Percentiles rank a stretch among this genome's conserved stretches.
These are phyloP conservation scores for Gymnobelideus leadbeateri DNA, from an alignment of 2,113 vertebrate species.

Conservation along the genomic window DNA sequence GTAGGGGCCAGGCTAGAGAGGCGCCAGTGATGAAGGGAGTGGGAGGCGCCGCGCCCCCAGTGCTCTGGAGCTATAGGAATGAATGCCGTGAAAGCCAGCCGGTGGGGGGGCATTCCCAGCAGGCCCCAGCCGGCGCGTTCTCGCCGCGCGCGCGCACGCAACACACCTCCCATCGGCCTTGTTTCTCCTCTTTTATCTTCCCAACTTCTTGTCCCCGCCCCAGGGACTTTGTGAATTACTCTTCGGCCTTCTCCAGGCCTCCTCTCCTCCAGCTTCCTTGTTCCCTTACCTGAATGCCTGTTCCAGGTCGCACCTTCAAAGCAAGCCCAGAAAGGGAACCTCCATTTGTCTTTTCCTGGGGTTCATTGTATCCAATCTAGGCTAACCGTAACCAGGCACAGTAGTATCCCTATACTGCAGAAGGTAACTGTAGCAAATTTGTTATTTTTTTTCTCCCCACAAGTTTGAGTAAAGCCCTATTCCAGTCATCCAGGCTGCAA, in stretches of 20 bases:
- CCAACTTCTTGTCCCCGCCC: neutral
- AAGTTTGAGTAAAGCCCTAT: neutral
- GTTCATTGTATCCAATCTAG: neutral
- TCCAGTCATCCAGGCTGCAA: neutral
- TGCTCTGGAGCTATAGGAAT: neutral
- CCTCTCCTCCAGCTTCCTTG: neutral
- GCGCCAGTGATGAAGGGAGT: neutral
- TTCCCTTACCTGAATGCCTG: neutral
- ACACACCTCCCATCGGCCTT: too few species aligned
- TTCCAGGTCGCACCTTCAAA: neutral
- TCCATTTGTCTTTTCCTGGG: neutral
- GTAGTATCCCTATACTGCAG: neutral
- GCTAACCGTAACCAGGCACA: neutral
- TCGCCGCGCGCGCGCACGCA: neutral
- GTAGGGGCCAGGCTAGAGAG: neutral
- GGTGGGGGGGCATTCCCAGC: neutral
- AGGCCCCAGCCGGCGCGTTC: neutral
- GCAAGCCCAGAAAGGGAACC: neutral
- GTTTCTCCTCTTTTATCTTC: neutral
- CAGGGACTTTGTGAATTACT: neutral
- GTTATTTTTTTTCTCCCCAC: neutral
- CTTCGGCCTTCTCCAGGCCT: neutral
- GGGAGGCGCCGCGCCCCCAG: neutral
- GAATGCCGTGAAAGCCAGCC: neutral
- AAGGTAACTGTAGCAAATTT: neutral